phyloP scores from a whole-genome alignment of 2,888 invertebrate species.

The Diadromus collaris region DNA sequence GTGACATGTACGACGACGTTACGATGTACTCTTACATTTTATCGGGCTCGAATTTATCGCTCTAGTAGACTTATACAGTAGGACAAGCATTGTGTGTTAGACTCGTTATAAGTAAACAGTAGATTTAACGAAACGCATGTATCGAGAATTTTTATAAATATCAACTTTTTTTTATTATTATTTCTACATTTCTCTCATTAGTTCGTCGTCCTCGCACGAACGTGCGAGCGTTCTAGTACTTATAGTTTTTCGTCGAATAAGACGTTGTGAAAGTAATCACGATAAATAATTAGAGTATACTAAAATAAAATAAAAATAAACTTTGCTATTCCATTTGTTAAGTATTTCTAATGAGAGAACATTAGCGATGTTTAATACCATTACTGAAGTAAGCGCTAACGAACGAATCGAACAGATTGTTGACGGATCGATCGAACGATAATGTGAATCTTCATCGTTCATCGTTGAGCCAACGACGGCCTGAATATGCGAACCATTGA shows the following conservation, averaged over 20 bases:
- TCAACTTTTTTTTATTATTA: background rate
- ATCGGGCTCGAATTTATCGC: conserved; percentile 15
- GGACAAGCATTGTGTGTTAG: conserved; percentile 17
- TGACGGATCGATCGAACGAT: background rate
- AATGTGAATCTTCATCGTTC: background rate
- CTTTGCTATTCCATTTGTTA: conserved; percentile 47
- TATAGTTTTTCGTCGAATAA: conserved; percentile 8
- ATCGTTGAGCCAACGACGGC: conserved; percentile 5
- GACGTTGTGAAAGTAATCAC: conserved; percentile 16
- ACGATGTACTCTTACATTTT: conserved; percentile 4
- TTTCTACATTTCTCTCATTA: conserved; percentile 2
- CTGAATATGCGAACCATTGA: conserved; percentile 37
- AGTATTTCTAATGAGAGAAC: conserved; percentile 33
- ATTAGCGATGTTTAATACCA: conserved; percentile 9
- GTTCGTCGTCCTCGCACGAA: background rate
- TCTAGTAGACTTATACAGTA: conserved; percentile 11
- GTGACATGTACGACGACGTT: too few species aligned
- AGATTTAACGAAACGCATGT: conserved; percentile 11
- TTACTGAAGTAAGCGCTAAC: background rate
- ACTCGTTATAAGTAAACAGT: conserved; percentile 13
- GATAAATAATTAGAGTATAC: conserved; percentile 9
- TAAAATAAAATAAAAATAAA: conserved; percentile 5
- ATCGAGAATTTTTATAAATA: conserved; percentile 35
- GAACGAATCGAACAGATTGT: conserved; percentile 12
- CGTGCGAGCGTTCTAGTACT: conserved; percentile 16